These are phyloP conservation scores for Bostrychus sinensis DNA, from an alignment of 2,113 vertebrate genomes.

Conservation along the genomic window DNA sequence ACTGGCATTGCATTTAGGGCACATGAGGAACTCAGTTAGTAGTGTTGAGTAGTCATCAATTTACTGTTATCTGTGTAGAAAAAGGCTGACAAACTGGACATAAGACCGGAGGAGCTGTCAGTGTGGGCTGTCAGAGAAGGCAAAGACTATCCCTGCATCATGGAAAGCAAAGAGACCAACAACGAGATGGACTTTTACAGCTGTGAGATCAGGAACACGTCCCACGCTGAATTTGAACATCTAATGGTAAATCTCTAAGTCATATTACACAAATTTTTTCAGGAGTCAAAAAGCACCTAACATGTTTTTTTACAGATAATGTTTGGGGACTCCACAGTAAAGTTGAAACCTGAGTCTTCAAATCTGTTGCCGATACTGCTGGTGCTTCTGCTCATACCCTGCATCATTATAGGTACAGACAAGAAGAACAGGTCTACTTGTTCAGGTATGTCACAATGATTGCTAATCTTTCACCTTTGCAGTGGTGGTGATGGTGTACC, in stretches of 20 bases:
- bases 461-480: neutral
- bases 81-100: slow-evolving; percentile 85
- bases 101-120: slow-evolving; percentile 80
- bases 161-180: slow-evolving; percentile 68
- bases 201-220: slow-evolving; percentile 72
- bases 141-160: slow-evolving; percentile 65
- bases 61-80: slow-evolving; percentile 82
- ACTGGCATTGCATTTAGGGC: no score
- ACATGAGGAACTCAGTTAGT: no score
- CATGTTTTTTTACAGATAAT: slow-evolving; percentile 78
- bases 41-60: no score
- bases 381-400: slow-evolving; percentile 64
- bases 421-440: neutral
- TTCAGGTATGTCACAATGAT: neutral
- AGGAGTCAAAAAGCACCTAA: neutral
- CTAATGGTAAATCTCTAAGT: slow-evolving; percentile 54
- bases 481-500: slow-evolving; percentile 82
- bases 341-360: fast-evolving
- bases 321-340: slow-evolving; percentile 72
- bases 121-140: slow-evolving; percentile 68
- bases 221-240: slow-evolving; percentile 3
- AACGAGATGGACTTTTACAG: slow-evolving; percentile 77
- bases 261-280: neutral
- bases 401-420: slow-evolving; percentile 83
- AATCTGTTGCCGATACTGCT: slow-evolving; percentile 33